Conservation (phyloP, 1,140 invertebrate species). For the Drosophila tristis region DNA sequence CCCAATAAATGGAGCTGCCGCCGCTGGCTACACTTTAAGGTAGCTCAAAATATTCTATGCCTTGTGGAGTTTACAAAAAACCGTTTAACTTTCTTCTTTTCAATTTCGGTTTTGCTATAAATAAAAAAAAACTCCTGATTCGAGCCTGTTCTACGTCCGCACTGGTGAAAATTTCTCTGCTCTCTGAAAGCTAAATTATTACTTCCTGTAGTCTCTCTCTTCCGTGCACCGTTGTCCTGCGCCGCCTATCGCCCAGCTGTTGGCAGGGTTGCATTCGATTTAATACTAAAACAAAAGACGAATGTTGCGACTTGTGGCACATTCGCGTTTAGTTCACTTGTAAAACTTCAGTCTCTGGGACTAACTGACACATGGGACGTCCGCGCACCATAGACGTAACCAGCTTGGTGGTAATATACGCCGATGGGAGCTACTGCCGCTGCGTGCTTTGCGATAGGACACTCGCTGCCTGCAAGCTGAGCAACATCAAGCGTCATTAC, state of each 20-base stretch:
- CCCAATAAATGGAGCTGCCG: constrained; percentile 19
- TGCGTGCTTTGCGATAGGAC: constrained; percentile 8
- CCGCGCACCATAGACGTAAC: constrained; percentile 2
- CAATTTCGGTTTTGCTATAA: constrained; percentile 11
- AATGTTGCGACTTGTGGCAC: too few species aligned
- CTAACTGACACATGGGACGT: constrained; percentile 1
- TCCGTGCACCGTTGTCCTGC: constrained; percentile 51
- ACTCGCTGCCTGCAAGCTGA: not conserved
- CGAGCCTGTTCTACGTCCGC: constrained; percentile 46
- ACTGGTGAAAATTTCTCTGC: constrained; percentile 72
- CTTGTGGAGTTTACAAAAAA: too few species aligned
- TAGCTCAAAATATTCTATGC: not conserved
- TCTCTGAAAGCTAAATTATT: constrained; percentile 47
- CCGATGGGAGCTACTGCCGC: not conserved
- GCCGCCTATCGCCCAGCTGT: constrained; percentile 55
- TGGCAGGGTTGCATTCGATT: constrained; percentile 32
- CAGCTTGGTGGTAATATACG: not conserved
- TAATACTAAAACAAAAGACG: too few species aligned
- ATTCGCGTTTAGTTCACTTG: constrained; percentile 5
- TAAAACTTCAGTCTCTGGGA: not conserved
- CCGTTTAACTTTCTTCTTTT: not conserved
- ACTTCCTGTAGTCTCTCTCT: constrained; percentile 15
- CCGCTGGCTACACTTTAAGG: constrained; percentile 6
- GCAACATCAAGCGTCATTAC: constrained; percentile 19
- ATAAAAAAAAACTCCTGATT: constrained; percentile 50